Base-by-base conservation (phyloP, 1,140 invertebrate genomes). In the Nymphalis io region DNA sequence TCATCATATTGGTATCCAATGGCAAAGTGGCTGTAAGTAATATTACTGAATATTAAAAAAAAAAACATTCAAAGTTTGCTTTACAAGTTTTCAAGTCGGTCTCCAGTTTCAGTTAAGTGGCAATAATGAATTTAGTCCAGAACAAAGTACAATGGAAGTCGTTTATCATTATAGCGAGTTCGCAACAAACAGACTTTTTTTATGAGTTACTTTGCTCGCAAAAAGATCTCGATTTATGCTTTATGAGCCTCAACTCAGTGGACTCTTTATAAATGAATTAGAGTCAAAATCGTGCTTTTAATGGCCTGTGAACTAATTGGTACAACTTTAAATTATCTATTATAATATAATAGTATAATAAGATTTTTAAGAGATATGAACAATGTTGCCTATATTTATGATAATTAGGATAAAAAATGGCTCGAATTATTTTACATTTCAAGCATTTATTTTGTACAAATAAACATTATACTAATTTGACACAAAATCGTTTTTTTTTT, bases 141-240 rank as follows among this genome's bases (percentile, higher is more conserved):
- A 18, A 11, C 40, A 44, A 53, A 53, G 55, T n/a, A 60, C 42
- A 68, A 68, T 68, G 33, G 21, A 68, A 60, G 42, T 60, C 55
- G 60, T 68, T 68, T 68, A 68, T 68, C 65, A 68, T 68, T 61
- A 61, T 46, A 27, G 46, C 11, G 39, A 53, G 58, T 60, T 27
- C 48, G 18, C 39, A 61, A 60, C 65, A 60, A 67, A 40, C 40
- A 23, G 40, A 66, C 44, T 67, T 48, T 21, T 39, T 67, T 60
- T 48, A 51, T 61, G n/a, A 51, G 57, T 59, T 38, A 60, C 23
- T 68, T 42, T 33, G 27, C 13, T 27, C 21, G 40, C 48, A 38
- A 63, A 51, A 53, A 20, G 38, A n/a, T 16, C 27, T 51, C 27
- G 60, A 48, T 51, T 63, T n/a, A 38, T n/a, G 42, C 60, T 12